Evolutionary conservation across 1,140 invertebrate genomes (phyloP).

Genomic region (Camponotus floridanus): DNA sequence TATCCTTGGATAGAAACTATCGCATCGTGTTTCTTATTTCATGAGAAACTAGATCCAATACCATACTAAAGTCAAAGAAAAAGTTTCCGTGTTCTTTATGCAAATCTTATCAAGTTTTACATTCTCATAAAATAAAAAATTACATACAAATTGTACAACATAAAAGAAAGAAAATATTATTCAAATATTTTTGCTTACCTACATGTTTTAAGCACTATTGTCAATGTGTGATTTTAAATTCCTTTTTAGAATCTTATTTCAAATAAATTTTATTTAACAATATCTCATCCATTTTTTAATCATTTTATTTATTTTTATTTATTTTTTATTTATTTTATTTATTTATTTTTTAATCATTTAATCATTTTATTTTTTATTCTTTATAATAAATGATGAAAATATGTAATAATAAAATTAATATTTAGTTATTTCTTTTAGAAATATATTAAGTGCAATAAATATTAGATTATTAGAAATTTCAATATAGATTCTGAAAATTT

Average conservation of each 20-base stretch:
- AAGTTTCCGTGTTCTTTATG: constrained; percentile 34
- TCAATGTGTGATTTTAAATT: neutral
- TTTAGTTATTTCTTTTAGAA: neutral
- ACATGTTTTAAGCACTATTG: neutral
- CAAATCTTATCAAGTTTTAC: neutral
- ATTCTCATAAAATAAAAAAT: constrained; percentile 23
- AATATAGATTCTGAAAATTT: neutral
- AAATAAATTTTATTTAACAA: neutral
- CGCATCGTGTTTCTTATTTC: constrained; percentile 45
- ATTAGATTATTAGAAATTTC: neutral
- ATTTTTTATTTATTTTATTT: too few relatives aligned
- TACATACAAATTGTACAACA: neutral
- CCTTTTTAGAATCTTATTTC: neutral
- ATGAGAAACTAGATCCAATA: constrained; percentile 26
- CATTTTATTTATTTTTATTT: too few relatives aligned
- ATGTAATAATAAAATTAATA: neutral
- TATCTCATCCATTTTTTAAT: neutral
- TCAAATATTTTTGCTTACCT: neutral
- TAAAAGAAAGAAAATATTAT: constrained; percentile 5
- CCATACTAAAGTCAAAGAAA: constrained; percentile 42
- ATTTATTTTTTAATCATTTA: too few relatives aligned
- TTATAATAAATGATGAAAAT: neutral
- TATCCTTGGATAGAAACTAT: constrained; percentile 41
- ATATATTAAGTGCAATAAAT: neutral
- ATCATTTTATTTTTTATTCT: too few relatives aligned